A percentile compares a stretch with the other conserved stretches of the same genome.
phyloP scores from a whole-genome alignment of 2,113 vertebrate species.

The Engystomops pustulosus region DNA sequence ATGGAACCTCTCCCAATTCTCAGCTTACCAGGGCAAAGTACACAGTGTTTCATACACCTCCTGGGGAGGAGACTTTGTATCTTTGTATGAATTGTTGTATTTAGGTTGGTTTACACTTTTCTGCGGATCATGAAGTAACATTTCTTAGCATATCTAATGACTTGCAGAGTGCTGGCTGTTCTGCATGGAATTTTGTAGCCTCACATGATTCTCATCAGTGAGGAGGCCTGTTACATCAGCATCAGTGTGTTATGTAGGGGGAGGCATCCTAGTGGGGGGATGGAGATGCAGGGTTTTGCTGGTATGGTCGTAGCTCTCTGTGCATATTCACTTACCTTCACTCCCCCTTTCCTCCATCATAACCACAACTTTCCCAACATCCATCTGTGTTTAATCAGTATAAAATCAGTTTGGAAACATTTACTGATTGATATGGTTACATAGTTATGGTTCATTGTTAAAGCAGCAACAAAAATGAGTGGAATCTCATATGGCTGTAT shows the following conservation, averaged over 20 bases:
- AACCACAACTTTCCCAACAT: not conserved
- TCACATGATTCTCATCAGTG: constrained; percentile 53
- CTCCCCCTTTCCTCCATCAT: not conserved
- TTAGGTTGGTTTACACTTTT: not conserved
- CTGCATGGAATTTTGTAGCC: not conserved
- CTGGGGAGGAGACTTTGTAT: not conserved
- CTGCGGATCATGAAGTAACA: not conserved
- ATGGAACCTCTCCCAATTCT: constrained; percentile 45
- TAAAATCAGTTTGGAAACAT: not conserved
- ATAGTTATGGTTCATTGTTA: not conserved
- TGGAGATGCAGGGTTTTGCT: not conserved
- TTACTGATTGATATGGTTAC: not conserved
- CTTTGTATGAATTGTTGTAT: not conserved
- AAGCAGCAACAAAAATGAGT: not conserved
- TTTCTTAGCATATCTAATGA: not conserved
- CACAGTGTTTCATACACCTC: not conserved
- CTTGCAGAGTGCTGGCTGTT: not conserved
- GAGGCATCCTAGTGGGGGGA: constrained; percentile 43
- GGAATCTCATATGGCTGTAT: no score
- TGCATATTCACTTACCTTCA: not conserved
- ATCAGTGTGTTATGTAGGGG: constrained; percentile 7
- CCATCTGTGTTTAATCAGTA: constrained; percentile 10
- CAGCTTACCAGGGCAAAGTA: constrained; percentile 15
- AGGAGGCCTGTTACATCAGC: constrained; percentile 52
- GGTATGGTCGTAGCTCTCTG: not conserved